phyloP scores from a whole-genome alignment of 2,113 vertebrate species.

The Cyanistes caeruleus region DNA sequence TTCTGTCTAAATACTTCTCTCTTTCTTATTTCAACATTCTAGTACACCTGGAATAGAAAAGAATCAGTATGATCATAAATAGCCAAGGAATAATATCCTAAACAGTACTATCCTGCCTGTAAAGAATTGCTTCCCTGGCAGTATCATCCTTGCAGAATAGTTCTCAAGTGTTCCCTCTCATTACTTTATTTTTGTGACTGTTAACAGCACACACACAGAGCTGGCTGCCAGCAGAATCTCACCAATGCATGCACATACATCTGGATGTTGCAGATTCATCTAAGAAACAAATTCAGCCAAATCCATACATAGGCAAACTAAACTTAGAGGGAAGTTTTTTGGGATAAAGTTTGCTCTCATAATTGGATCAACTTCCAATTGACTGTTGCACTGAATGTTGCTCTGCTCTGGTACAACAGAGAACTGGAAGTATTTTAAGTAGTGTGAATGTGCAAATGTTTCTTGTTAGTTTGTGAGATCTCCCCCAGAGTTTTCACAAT shows the following conservation, averaged over 20 bases:
- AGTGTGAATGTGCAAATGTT: neutral
- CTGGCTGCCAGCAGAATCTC: neutral
- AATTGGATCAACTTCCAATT: neutral
- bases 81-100: neutral
- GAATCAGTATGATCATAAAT: neutral
- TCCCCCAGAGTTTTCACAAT: neutral
- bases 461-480: neutral
- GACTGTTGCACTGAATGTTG: neutral
- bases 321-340: neutral
- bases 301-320: neutral
- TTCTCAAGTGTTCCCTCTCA: neutral
- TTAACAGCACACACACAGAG: neutral
- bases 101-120: neutral
- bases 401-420: neutral
- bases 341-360: neutral
- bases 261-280: neutral
- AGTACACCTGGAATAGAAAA: neutral
- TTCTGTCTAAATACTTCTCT: neutral
- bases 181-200: neutral
- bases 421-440: neutral
- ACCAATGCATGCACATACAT: accelerated
- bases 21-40: neutral
- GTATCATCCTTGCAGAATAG: neutral
- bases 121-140: neutral
- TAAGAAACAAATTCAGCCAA: neutral